Evolutionary conservation across 1,140 invertebrate species (phyloP).

Genomic region (Kradibia gibbosae): DNA sequence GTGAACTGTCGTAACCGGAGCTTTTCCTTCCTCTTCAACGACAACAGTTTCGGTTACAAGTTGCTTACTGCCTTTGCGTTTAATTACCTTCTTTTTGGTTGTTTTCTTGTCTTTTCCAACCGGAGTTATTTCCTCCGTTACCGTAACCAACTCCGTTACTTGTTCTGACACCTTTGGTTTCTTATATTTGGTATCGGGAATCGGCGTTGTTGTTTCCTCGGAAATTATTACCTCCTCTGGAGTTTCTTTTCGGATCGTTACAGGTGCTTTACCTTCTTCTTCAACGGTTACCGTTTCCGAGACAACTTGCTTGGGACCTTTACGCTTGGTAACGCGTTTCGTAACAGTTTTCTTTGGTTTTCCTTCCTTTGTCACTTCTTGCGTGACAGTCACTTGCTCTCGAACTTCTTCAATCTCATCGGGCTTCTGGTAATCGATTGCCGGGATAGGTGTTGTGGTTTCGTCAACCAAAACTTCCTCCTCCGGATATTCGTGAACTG

Average conservation of each 20-base stretch:
- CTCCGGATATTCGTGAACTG: constrained; percentile 23
- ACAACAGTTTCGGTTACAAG: too few relatives aligned
- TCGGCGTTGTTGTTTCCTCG: constrained; percentile 42
- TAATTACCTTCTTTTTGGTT: too few relatives aligned
- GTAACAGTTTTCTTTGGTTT: constrained; percentile 52
- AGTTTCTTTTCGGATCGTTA: constrained; percentile 54
- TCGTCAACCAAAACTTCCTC: constrained; percentile 52
- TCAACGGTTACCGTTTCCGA: constrained; percentile 71
- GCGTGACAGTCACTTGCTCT: constrained; percentile 42
- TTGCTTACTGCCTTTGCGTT: too few relatives aligned
- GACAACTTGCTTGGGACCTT: constrained; percentile 67
- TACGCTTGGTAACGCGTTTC: constrained; percentile 55
- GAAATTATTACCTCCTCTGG: constrained; percentile 51
- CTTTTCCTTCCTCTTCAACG: too few relatives aligned
- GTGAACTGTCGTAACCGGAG: too few relatives aligned
- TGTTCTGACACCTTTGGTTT: constrained; percentile 40
- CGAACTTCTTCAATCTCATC: constrained; percentile 36
- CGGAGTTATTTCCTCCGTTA: constrained; percentile 58
- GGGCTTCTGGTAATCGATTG: constrained; percentile 24
- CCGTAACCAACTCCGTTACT: too few relatives aligned
- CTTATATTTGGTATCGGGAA: constrained; percentile 39
- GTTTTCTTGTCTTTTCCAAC: constrained; percentile 61
- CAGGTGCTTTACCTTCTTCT: constrained; percentile 65
- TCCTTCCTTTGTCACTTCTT: constrained; percentile 6
- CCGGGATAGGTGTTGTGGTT: neutral